A percentile compares a stretch with the other conserved stretches of the same genome.
These are phyloP conservation scores for Cygnus buccinator DNA, from an alignment of 2,113 vertebrate genomes.

Conservation along the genomic window DNA sequence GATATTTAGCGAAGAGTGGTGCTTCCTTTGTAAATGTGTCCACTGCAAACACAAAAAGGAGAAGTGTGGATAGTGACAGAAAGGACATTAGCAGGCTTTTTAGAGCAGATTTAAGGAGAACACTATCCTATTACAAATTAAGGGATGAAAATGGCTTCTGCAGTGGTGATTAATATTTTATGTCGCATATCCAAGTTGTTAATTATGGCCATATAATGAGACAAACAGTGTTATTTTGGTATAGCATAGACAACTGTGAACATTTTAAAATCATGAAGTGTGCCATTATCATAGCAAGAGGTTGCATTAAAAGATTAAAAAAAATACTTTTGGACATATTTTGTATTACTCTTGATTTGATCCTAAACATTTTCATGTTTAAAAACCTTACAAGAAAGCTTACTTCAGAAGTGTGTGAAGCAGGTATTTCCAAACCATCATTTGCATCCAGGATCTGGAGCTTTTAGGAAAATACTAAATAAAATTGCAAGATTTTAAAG, in stretches of 20 bases:
- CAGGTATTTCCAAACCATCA: neutral
- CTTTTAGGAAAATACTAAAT: neutral
- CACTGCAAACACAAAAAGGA: neutral
- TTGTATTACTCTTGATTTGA: neutral
- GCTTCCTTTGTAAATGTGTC: accelerated
- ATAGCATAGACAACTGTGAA: neutral
- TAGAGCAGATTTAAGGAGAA: neutral
- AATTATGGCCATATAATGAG: neutral
- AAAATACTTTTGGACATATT: neutral
- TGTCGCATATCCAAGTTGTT: neutral
- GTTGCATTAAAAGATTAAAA: neutral
- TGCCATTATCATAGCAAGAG: neutral
- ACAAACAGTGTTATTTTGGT: neutral
- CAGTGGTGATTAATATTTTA: constrained; percentile 26
- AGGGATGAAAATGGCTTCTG: neutral
- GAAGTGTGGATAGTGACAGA: neutral
- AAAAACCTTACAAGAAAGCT: neutral
- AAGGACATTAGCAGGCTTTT: neutral
- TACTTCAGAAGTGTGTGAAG: neutral
- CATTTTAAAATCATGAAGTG: neutral
- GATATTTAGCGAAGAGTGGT: neutral
- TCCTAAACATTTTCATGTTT: neutral
- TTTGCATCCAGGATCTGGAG: neutral
- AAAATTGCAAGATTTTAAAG: neutral
- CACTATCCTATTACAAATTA: neutral